phyloP scores from a whole-genome alignment of 2,888 invertebrate species.

The Nemotelus pantherinus region DNA sequence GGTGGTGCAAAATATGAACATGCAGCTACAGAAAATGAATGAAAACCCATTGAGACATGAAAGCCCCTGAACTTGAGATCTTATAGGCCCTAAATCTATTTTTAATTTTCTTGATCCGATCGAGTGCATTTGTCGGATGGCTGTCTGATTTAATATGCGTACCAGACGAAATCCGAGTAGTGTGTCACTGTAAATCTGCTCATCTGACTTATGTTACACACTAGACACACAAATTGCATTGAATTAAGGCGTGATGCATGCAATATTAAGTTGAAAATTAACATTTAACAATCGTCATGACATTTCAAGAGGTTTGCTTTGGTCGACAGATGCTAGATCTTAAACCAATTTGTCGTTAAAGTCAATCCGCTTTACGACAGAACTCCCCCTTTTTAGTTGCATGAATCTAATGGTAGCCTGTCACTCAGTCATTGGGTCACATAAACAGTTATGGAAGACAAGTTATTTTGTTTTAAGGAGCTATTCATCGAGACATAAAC shows the following conservation, averaged over 20 bases:
- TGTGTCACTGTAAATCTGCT: neutral
- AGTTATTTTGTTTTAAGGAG: too few species aligned
- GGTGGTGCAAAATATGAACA: too few species aligned
- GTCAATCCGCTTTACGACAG: too few species aligned
- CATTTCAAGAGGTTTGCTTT: too few species aligned
- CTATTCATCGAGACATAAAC: too few species aligned
- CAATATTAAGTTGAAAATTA: neutral
- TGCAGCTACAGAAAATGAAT: neutral
- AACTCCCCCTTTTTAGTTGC: too few species aligned
- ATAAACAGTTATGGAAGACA: too few species aligned
- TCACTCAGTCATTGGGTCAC: too few species aligned
- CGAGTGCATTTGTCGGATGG: neutral
- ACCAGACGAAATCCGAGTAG: constrained; percentile 18
- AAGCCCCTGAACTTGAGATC: constrained; percentile 9
- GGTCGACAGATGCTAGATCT: too few species aligned
- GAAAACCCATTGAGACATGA: constrained; percentile 7
- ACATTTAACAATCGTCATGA: neutral
- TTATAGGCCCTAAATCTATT: constrained; percentile 4
- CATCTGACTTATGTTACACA: constrained; percentile 9
- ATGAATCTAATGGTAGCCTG: too few species aligned
- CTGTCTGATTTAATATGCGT: constrained; percentile 1
- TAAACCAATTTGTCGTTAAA: too few species aligned
- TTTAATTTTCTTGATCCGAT: constrained; percentile 10
- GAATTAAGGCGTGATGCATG: neutral
- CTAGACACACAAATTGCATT: too few species aligned